Percentiles rank a stretch among this genome's conserved stretches.
Evolutionary conservation across 2,797 vertebrate genomes (phyloP).

Genomic region (Crocidura indochinensis): DNA sequence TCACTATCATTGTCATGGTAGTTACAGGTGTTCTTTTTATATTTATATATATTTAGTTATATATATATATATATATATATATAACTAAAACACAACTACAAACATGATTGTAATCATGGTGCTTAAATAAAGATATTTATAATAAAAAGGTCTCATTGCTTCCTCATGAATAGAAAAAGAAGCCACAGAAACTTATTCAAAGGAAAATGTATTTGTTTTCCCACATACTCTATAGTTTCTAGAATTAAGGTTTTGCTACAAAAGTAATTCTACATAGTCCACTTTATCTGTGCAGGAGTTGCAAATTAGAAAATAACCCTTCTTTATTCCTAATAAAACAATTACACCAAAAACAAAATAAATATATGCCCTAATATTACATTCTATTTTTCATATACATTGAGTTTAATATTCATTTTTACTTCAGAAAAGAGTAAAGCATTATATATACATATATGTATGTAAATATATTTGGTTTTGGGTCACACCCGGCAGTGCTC

Average conservation of each 20-base stretch:
- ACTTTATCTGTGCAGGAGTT: constrained; percentile 15
- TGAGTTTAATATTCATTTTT: constrained; percentile 13
- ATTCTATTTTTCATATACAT: constrained; percentile 12
- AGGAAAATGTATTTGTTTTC: constrained; percentile 46
- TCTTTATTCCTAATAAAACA: constrained; percentile 51
- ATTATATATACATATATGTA: too few relatives aligned
- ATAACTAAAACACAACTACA: too few relatives aligned
- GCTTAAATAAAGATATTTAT: too few relatives aligned
- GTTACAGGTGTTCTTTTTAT: too few relatives aligned
- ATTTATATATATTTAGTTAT: too few relatives aligned
- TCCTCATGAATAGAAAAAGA: neutral
- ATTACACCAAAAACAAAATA: constrained; percentile 43
- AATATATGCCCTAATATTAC: constrained; percentile 12
- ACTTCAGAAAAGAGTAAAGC: constrained; percentile 32
- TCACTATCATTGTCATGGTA: too few relatives aligned
- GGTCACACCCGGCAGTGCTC: too few relatives aligned
- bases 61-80: too few relatives aligned
- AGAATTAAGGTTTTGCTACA: constrained; percentile 55
- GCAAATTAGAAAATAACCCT: constrained; percentile 24
- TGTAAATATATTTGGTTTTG: too few relatives aligned
- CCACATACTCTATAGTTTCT: neutral
- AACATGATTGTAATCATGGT: too few relatives aligned
- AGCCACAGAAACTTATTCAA: constrained; percentile 15
- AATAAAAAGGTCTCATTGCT: neutral
- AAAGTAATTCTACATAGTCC: constrained; percentile 24